These are phyloP conservation scores for Fopius arisanus DNA, from an alignment of 1,140 invertebrate species.

Conservation along the genomic window DNA sequence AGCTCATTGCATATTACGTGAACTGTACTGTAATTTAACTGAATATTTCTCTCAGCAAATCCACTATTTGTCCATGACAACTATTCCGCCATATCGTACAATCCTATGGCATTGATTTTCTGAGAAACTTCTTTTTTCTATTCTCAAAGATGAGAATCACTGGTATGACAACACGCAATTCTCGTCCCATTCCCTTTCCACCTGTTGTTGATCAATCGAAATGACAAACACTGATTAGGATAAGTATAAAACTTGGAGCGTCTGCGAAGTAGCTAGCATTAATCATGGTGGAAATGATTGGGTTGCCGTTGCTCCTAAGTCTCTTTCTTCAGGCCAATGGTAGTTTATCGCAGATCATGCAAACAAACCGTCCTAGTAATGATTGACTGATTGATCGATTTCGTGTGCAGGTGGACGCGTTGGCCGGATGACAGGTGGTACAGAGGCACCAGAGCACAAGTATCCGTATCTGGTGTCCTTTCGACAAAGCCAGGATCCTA, in stretches of 20 bases:
- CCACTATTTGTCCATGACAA: too few species aligned
- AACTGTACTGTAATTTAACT: too few species aligned
- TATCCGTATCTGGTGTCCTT: slow-evolving; percentile 69
- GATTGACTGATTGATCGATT: neutral
- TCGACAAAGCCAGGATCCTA: slow-evolving; percentile 39
- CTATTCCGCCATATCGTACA: too few species aligned
- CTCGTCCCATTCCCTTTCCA: neutral
- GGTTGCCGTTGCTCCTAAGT: neutral
- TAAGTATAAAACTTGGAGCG: neutral
- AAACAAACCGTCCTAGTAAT: neutral
- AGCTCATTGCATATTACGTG: too few species aligned
- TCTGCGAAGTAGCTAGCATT: neutral
- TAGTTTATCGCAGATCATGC: neutral
- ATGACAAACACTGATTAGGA: neutral
- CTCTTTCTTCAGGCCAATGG: neutral
- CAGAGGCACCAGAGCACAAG: slow-evolving; percentile 21
- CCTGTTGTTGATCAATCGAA: neutral
- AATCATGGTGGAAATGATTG: neutral
- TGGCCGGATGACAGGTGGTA: neutral
- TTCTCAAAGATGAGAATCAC: neutral
- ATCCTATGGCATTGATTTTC: too few species aligned
- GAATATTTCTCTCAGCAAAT: too few species aligned
- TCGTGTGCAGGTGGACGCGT: neutral
- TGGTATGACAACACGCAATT: neutral
- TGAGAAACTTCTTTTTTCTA: neutral